Percentiles rank a stretch among this genome's conserved stretches.
These are phyloP conservation scores for Polydrusus cervinus DNA, from an alignment of 2,888 invertebrate species.

Conservation along the genomic window DNA sequence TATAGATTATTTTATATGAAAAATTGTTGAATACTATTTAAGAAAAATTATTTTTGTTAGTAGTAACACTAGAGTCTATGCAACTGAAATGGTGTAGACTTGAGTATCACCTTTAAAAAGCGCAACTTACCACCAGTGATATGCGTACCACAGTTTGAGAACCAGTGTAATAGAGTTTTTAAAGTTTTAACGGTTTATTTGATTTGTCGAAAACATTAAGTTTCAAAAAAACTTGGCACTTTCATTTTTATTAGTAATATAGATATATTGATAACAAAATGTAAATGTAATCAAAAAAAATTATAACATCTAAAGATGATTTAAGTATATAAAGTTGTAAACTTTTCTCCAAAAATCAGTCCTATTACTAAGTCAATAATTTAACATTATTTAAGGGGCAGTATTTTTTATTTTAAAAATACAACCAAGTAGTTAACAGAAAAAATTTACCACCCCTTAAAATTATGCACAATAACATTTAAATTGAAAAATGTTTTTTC, in stretches of 20 bases:
- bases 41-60: too few relatives aligned
- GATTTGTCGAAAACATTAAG: background rate
- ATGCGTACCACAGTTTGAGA: too few relatives aligned
- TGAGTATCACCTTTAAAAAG: too few relatives aligned
- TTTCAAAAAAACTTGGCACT: conserved; percentile 18
- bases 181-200: background rate
- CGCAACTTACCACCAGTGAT: too few relatives aligned
- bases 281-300: conserved; percentile 29
- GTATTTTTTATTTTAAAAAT: conserved; percentile 15
- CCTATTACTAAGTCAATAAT: conserved; percentile 23
- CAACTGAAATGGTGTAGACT: too few relatives aligned
- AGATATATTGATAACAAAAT: conserved; percentile 26
- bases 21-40: too few relatives aligned
- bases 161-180: background rate
- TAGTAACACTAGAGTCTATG: too few relatives aligned
- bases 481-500: background rate
- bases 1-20: too few relatives aligned
- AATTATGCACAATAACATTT: conserved; percentile 6
- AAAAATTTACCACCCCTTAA: background rate
- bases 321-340: conserved; percentile 25
- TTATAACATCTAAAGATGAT: conserved; percentile 23
- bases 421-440: background rate
- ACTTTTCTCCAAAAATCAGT: conserved; percentile 26
- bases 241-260: conserved; percentile 24
- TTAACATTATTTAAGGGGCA: conserved; percentile 18